Evolutionary conservation across 2,113 vertebrate species (phyloP), one percentile per base, ranked within the genome.

Genomic region (Leptodactylus fuscus): DNA sequence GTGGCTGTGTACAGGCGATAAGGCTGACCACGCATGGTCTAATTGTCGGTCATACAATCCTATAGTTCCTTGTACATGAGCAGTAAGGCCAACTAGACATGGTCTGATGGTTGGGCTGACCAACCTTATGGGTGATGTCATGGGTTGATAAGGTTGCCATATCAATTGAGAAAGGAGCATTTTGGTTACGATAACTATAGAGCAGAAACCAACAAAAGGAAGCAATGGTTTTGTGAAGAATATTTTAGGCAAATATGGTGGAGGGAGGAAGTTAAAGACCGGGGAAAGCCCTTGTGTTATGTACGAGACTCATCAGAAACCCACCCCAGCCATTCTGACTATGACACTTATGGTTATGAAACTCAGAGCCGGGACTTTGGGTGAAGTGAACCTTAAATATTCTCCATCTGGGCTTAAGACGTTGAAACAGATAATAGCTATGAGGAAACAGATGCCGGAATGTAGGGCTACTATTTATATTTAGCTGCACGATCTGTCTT

Each of bases 401-500:
- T 67, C 82, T 55, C 20, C 83, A 78, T 85, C 83, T 76, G 83
- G 73, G n/a, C 83, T 29, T 51, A 51, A 78, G 76, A 78, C 44
- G 73, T 85, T 85, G 83, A 78, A 85, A 85, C 83, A 85, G 83
- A 78, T 41, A 78, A 78, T 85, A 29, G 74, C 83, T 51, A 36
- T 53, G 46, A 85, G 83, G 83, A 85, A 85, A 78, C 83, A 85
- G 83, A 85, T 85, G 83, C 74, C 62, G 60, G 60, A 77, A 85
- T 85, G 74, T 78, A 78, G 44, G 58, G 34, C 60, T 46, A 78
- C 83, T 53, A 53, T 53, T 85, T 85, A 85, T 85, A 69, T 77
- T 85, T 85, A 85, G 83, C 24, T 36, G 20, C 29, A 53, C 29
- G 27, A 36, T 65, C 34, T 85, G 51, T 85, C 29, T 85, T 78